Base-by-base conservation (phyloP, 2,113 vertebrate genomes). In the Brachypteracias leptosomus region DNA sequence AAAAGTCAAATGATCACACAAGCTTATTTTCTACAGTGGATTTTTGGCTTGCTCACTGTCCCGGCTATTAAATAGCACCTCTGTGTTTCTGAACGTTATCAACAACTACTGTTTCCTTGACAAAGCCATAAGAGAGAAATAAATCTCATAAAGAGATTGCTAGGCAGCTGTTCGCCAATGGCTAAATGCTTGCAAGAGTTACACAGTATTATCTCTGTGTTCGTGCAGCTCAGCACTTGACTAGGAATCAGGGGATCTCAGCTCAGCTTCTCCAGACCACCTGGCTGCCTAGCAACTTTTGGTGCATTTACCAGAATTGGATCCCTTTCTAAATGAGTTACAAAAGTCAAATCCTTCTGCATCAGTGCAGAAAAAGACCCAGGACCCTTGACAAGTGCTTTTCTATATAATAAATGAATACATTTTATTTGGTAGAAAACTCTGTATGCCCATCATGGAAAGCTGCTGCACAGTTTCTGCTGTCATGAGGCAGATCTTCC, bases 91-190 rank as follows among this genome's bases (percentile, higher is more conserved):
- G 68, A 94, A 94, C 87, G 80, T 90, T 93, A 90, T 92, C 77
- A 85, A 61, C 66, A 75, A 31, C 72, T 76, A 74, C 90, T 73
- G 62, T 93, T 90, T 93, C 83, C 90, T 90, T 92, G 86, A 96
- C 73, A 93, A 93, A 96, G 84, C 28, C 70, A 16, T 70, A 65
- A 93, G 31, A 86, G 79, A 94, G 73, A 92, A 95, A 95, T 79
- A 94, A 95, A 96, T 95, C 77, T 91, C 93, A 78, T 89, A 72
- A 96, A 95, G 93, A 92, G 93, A 93, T 92, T 91, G 76, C 65
- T 81, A 91, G 94, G 93, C 96, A 95, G 95, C 88, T 96, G 88
- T 86, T 97, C 3, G 25, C 90, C 90, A 95, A 65, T 89, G 86
- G 93, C 88, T 92, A 92, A 90, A 90, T 73, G 90, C 92, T 92